Conservation (phyloP, 2,888 invertebrate genomes). For the Balanococcus diminutus region DNA sequence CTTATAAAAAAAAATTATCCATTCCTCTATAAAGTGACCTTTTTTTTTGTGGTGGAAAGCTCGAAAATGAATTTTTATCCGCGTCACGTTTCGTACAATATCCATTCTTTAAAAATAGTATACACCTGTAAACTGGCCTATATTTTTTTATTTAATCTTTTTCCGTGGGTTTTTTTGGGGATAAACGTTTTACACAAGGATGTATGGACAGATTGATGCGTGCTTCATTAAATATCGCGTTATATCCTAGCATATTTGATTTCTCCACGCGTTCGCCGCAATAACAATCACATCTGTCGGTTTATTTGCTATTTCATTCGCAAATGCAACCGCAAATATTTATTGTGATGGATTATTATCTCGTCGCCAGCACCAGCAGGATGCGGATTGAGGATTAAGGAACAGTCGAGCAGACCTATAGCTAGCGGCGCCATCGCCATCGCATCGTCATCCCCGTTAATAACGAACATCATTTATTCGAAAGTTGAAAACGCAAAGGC, state of each 20-base stretch:
- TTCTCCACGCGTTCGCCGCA: background rate
- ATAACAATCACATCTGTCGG: background rate
- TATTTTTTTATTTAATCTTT: background rate
- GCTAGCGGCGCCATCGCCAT: background rate
- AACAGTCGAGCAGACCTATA: background rate
- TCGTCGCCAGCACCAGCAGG: background rate
- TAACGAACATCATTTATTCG: background rate
- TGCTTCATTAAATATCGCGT: background rate
- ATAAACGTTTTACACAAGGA: background rate
- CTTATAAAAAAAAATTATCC: too few relatives aligned
- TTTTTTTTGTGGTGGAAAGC: too few relatives aligned
- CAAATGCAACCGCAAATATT: background rate
- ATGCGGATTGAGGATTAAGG: background rate
- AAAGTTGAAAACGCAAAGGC: background rate
- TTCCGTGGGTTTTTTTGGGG: background rate
- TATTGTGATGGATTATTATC: constrained; percentile 1
- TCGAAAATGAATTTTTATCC: too few relatives aligned
- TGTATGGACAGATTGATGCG: background rate
- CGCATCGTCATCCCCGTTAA: background rate
- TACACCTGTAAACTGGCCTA: background rate
- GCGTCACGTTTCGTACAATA: too few relatives aligned
- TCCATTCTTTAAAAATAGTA: background rate
- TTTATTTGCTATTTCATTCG: background rate
- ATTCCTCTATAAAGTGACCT: too few relatives aligned
- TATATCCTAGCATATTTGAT: background rate